These are phyloP conservation scores for Lapara coniferarum DNA, from an alignment of 2,888 invertebrate species.

Conservation along the genomic window DNA sequence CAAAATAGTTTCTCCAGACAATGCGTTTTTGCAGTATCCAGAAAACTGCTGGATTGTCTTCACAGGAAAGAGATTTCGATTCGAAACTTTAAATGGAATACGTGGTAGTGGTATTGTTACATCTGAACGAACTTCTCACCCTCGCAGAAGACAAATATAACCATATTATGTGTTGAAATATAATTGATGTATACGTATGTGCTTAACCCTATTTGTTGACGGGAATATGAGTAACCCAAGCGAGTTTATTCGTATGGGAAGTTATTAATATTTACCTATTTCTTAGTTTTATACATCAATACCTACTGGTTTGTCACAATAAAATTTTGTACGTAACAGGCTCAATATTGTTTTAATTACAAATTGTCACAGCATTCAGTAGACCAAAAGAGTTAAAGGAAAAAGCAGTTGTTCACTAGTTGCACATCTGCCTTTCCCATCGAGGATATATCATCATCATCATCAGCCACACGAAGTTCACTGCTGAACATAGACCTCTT, in stretches of 20 bases:
- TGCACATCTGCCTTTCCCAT: no score
- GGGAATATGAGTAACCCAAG: not conserved
- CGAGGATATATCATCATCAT: no score
- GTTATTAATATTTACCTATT: not conserved
- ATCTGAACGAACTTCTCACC: slow-evolving; percentile 60
- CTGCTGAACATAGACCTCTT: no score
- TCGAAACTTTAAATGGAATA: slow-evolving; percentile 49
- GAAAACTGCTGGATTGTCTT: slow-evolving; percentile 13
- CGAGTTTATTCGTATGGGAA: not conserved
- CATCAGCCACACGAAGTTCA: no score
- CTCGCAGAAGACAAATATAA: slow-evolving; percentile 54
- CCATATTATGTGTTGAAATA: slow-evolving; percentile 30
- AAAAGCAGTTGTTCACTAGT: no score
- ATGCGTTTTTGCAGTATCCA: slow-evolving; percentile 7
- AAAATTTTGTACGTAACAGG: no score
- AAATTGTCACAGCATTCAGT: no score
- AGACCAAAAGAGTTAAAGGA: no score
- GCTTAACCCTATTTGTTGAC: not conserved
- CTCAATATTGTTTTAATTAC: no score
- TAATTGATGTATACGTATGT: slow-evolving; percentile 6
- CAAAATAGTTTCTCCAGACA: slow-evolving; percentile 7
- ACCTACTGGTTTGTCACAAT: no score
- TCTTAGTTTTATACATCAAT: not conserved
- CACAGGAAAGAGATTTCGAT: slow-evolving; percentile 41
- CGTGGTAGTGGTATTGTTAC: slow-evolving; percentile 54